Evolutionary conservation across 2,888 invertebrate species (phyloP), one percentile per base, ranked within the genome.

Genomic region (Epistrophe grossulariae): DNA sequence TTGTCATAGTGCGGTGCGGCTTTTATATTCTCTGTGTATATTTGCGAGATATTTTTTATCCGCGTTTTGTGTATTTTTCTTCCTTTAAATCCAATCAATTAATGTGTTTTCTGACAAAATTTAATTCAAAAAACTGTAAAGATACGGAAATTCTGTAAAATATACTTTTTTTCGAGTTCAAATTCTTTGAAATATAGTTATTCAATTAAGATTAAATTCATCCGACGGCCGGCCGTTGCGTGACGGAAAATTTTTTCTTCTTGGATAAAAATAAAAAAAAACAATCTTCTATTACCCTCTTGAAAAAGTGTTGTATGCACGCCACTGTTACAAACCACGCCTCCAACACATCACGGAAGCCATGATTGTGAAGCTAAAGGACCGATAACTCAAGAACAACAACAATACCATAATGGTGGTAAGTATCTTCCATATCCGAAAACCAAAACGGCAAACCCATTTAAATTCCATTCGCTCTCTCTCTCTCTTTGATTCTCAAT

Each of bases 321-420:
- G 91, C 91, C 90, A 90, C 90, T 90, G 91, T 89, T 73, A 17
- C 88, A 91, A 89, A 89, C 91, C 91, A 91, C 91, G 91, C 91
- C 91, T 88, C 62, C 78, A 85, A 79, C 80, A 79, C 88, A 89
- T 90, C 90, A 91, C 93, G 92, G 93, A 92, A 93, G 93, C 93
- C 93, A 93, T 93, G 91, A 93, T 91, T 91, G 92, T 91, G 90
- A 90, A 90, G 77, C 83, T 88, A 89, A 91, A 91, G 89, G 90
- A 90, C 89, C 90, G 90, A 92, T 92, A 93, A 92, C 90, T 92
- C 91, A 92, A 89, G 80, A 88, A 88, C 35, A 89, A 88, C 45
- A 84, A 88, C 70, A 72, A 79, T 74, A 73, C 84, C 82, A 88
- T 73, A 72, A 88, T 88, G 85, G 85, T 82, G 79, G 76, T 78